A percentile compares a stretch with the other conserved stretches of the same genome.
Conservation (phyloP, 2,888 invertebrate species). For the Acanthococcus lagerstroemiae region DNA sequence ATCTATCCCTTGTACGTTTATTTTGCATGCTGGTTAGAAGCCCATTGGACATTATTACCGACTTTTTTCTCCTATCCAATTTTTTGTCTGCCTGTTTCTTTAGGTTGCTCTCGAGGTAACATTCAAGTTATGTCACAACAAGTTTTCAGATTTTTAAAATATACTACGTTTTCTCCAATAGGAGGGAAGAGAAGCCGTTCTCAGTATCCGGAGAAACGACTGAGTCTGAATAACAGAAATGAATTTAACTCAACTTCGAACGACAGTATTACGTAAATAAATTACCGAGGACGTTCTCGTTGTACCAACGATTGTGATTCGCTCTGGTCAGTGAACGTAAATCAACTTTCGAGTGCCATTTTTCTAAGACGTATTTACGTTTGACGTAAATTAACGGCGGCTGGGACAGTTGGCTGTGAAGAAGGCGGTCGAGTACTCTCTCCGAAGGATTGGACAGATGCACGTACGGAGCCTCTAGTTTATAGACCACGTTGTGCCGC, state of each 20-base stretch:
- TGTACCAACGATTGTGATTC: slow-evolving; percentile 12
- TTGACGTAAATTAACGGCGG: slow-evolving; percentile 10
- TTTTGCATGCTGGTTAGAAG: no score
- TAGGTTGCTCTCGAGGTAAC: no score
- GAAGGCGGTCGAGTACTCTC: slow-evolving; percentile 1
- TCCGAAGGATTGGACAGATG: slow-evolving; percentile 14
- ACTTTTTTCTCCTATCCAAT: no score
- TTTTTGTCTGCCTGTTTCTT: no score
- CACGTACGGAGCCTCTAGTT: slow-evolving; percentile 4
- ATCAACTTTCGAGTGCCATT: slow-evolving; percentile 18
- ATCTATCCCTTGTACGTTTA: no score
- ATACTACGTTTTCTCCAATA: background rate
- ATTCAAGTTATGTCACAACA: no score
- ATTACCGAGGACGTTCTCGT: slow-evolving; percentile 20
- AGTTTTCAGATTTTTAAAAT: no score
- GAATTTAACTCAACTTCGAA: background rate
- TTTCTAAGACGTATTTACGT: slow-evolving; percentile 6
- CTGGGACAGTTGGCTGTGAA: slow-evolving; percentile 16
- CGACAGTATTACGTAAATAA: background rate
- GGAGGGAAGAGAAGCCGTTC: background rate
- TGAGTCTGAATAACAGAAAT: background rate
- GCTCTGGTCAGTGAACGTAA: slow-evolving; percentile 5
- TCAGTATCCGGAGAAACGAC: background rate
- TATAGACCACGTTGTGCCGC: slow-evolving; percentile 20
- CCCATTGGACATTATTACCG: no score